A percentile compares a stretch with the other conserved stretches of the same genome.
Conservation (phyloP, 2,797 vertebrate genomes). For the Telmatherina bonti region DNA sequence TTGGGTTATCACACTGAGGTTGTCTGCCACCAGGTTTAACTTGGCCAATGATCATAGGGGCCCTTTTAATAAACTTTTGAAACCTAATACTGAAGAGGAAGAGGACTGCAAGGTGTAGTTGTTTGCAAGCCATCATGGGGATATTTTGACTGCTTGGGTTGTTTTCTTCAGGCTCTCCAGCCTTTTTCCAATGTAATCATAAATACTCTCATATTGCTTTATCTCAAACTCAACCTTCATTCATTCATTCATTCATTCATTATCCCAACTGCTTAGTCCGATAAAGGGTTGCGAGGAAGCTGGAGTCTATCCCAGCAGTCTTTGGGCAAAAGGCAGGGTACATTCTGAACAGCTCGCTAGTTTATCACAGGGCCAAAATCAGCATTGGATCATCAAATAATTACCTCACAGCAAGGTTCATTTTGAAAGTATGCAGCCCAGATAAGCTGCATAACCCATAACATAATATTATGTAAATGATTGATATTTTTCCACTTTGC, state of each 20-base stretch:
- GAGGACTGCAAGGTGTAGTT: constrained; percentile 43
- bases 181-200: background rate
- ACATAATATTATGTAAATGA: constrained; percentile 19
- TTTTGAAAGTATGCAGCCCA: background rate
- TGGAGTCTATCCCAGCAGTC: too few species aligned
- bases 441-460: constrained; percentile 4
- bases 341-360: too few species aligned
- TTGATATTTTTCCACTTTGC: background rate
- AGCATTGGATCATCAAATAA: too few species aligned
- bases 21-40: constrained; percentile 56
- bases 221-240: background rate
- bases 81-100: constrained; percentile 50
- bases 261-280: too few species aligned
- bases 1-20: constrained; percentile 58
- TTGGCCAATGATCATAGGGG: constrained; percentile 55
- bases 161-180: constrained; percentile 32
- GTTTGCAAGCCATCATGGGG: constrained; percentile 23
- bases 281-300: too few species aligned
- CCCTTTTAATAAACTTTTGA: constrained; percentile 52
- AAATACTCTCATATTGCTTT: background rate
- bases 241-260: too few species aligned
- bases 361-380: too few species aligned
- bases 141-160: constrained; percentile 18
- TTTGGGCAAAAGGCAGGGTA: too few species aligned
- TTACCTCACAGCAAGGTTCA: background rate